Evolutionary conservation across 2,888 invertebrate genomes (phyloP).

Genomic region (Ochlodes sylvanus): DNA sequence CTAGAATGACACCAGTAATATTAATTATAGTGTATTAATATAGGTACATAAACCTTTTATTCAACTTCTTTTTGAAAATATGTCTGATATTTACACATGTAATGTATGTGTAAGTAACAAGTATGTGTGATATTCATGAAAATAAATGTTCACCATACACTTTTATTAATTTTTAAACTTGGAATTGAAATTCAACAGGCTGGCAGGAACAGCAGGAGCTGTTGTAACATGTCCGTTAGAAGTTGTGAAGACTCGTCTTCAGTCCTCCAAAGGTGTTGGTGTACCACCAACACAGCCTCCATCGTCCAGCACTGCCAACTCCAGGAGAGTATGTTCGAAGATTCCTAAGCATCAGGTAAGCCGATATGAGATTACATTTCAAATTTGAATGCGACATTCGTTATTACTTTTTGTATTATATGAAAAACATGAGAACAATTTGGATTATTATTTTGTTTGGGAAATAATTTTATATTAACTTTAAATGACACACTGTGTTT

Average conservation of each 20-base stretch:
- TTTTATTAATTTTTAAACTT: too few relatives aligned
- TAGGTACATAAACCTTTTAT: too few relatives aligned
- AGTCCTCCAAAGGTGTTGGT: slow-evolving; percentile 92
- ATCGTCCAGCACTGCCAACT: slow-evolving; percentile 77
- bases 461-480: too few relatives aligned
- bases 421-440: background rate
- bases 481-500: too few relatives aligned
- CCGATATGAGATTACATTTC: background rate
- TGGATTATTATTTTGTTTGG: too few relatives aligned
- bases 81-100: too few relatives aligned
- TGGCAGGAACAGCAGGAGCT: slow-evolving; percentile 98
- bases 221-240: slow-evolving; percentile 98
- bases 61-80: too few relatives aligned
- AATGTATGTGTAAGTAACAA: too few relatives aligned
- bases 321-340: slow-evolving; percentile 91
- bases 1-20: too few relatives aligned
- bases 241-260: slow-evolving; percentile 98
- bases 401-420: background rate
- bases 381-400: background rate
- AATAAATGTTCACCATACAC: too few relatives aligned
- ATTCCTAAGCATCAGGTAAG: slow-evolving; percentile 89
- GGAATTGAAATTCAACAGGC: slow-evolving; percentile 83
- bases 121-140: too few relatives aligned
- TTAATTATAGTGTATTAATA: too few relatives aligned
- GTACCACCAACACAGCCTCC: slow-evolving; percentile 81